phyloP scores from a whole-genome alignment of 2,888 invertebrate species.

The Rapana venosa region DNA sequence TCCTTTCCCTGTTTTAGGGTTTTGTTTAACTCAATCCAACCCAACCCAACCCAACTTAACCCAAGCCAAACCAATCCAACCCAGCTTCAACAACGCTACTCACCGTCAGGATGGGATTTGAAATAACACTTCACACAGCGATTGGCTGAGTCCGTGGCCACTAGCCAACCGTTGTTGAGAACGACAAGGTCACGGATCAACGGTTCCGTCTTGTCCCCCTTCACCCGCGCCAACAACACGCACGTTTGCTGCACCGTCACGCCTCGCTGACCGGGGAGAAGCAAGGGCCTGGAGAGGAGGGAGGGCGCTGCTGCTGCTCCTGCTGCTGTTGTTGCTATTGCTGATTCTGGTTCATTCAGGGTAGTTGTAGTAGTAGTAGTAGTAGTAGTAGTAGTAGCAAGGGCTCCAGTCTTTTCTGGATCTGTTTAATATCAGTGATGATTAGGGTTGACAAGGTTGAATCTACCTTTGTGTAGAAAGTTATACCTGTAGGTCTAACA shows the following conservation, averaged over 20 bases:
- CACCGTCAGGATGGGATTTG: background rate
- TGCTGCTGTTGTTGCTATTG: background rate
- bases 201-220: background rate
- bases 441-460: no score
- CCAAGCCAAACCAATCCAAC: no score
- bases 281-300: background rate
- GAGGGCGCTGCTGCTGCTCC: background rate
- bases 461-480: no score
- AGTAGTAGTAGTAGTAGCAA: no score
- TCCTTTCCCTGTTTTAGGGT: no score
- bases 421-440: no score
- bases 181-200: constrained; percentile 27
- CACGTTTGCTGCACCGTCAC: background rate
- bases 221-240: background rate
- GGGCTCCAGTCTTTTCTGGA: no score
- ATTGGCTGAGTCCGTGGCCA: constrained; percentile 20
- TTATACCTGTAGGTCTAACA: no score
- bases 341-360: background rate
- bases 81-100: background rate
- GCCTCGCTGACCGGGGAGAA: background rate
- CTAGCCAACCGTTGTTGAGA: constrained; percentile 1
- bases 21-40: no score
- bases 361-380: no score
- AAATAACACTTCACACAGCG: constrained; percentile 22
- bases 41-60: no score